Percentiles rank a stretch among this genome's conserved stretches.
phyloP scores from a whole-genome alignment of 2,113 vertebrate genomes.

The Hiodon tergisus region DNA sequence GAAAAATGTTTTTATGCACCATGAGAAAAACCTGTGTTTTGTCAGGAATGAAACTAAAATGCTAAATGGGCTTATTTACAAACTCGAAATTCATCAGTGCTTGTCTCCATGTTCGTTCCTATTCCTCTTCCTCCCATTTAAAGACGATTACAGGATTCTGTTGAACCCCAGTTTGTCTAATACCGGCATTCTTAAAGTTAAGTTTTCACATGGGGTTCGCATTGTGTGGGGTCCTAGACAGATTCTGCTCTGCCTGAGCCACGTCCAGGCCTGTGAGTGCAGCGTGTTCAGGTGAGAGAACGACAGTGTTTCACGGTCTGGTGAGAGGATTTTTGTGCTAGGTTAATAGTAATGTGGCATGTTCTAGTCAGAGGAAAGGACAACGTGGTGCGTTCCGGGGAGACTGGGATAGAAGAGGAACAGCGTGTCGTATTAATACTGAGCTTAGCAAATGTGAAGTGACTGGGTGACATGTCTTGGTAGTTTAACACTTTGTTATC shows the following conservation, averaged over 20 bases:
- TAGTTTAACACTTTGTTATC: slow-evolving; percentile 39
- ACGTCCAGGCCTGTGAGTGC: background rate
- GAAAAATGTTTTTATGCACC: no score
- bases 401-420: slow-evolving; percentile 16
- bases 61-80: background rate
- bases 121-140: background rate
- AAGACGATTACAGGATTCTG: slow-evolving; percentile 5
- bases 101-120: background rate
- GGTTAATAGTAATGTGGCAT: background rate
- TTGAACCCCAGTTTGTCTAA: slow-evolving; percentile 9
- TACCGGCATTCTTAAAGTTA: background rate
- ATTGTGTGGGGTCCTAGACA: slow-evolving; percentile 6
- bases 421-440: slow-evolving; percentile 33
- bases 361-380: slow-evolving; percentile 7
- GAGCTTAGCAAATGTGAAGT: slow-evolving; percentile 40
- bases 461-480: slow-evolving; percentile 41
- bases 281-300: background rate
- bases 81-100: background rate
- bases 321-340: background rate
- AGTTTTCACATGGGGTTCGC: no score
- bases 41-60: background rate
- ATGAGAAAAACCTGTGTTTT: background rate
- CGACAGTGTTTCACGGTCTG: background rate
- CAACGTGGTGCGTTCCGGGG: slow-evolving; percentile 10
- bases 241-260: background rate